Evolutionary conservation across 2,888 invertebrate species (phyloP), one percentile per base, ranked within the genome.

Genomic region (Drosophila sordidapex): DNA sequence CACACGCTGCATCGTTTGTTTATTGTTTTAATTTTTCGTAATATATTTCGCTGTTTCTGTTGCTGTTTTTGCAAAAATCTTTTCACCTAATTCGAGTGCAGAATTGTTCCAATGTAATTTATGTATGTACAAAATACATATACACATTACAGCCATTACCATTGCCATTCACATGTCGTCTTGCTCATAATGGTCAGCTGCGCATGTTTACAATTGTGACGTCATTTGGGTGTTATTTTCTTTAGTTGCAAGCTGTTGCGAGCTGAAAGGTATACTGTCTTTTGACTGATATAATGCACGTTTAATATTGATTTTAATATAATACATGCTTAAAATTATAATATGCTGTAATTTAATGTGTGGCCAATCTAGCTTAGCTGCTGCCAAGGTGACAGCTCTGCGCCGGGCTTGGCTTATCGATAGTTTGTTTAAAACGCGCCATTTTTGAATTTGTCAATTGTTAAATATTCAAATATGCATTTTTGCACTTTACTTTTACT

Each of bases 161-260:
- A 51, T 56, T 40, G 33, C 10, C 56, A 71, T 29, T 71, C 21
- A 38, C 43, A 51, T 33, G 33, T 6, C 33, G 46, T 21, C 13
- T 46, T 13, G 18, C n/a, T 10, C 48, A 29, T 6, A 21, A 7
- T 38, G 29, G 27, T 21, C 21, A 11, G 8, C 46, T 59, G 49
- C 76, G 70, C 76, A 76, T 58, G 71, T 18, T n/a, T 8, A 36
- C 2, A 48, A 10, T 43, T 69, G 36, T 76, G 70, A 53, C 57
- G 52, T 53, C 21, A 68, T 27, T 25, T 46, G 21, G 6, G 25
- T 27, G 35, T 29, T 15, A 2, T 7, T 56, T 27, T 38, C n/a
- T 13, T 18, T 6, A 4, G 2, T 29, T 53, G 7, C 13, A 18
- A 25, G n/a, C n/a, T n/a, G n/a, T n/a, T n/a, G n/a, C n/a, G 33